Evolutionary conservation across 2,113 vertebrate species (phyloP), one percentile per base, ranked within the genome.

Genomic region (Heterocephalus glaber): DNA sequence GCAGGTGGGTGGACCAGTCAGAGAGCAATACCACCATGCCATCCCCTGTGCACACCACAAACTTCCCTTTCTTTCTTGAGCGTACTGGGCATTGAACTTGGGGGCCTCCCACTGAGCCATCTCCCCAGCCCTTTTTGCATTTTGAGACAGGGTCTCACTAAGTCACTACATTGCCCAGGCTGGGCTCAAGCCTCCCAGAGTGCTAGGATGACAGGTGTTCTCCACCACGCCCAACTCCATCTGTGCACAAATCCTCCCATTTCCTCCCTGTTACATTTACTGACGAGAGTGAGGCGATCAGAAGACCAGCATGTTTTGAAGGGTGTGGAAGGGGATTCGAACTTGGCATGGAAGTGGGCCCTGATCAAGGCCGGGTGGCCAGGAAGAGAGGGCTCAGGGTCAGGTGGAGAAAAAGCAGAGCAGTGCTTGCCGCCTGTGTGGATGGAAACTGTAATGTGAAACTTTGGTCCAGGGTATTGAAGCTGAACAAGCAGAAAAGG

Each of bases 401-500:
- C 26, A 19, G 16, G 54, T 66, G 81, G 56, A 86, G 56, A 56
- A 49, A 52, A 14, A 85, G 20, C 9, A 19, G 38, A 60, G 44
- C 0, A 13, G 47, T 8, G 19, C 60, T 76, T 84, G 85, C 22
- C 65, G 16, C 28, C 7, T 60, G 20, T 61, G 65, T 4, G 4
- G 24, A 72, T 84, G 49, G 81, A 93, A 92, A 28, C n/a, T 58
- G 9, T 68, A 54, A 94, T 22, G n/a, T 9, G 47, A 91, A 87
- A 41, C 20, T 70, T 68, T 38, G 81, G 49, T 30, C 7, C 38
- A 58, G 68, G 52, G 58, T 63, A 70, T 86, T 81, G 41, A 80
- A 82, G 41, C 30, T 92, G 28, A 44, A 54, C 65, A 61, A 30
- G 68, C 19, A 54, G 54, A 28, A 74, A 88, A 88, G 47, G 81